These are phyloP conservation scores for Coelopa pilipes DNA, from an alignment of 2,888 invertebrate genomes.

Conservation along the genomic window DNA sequence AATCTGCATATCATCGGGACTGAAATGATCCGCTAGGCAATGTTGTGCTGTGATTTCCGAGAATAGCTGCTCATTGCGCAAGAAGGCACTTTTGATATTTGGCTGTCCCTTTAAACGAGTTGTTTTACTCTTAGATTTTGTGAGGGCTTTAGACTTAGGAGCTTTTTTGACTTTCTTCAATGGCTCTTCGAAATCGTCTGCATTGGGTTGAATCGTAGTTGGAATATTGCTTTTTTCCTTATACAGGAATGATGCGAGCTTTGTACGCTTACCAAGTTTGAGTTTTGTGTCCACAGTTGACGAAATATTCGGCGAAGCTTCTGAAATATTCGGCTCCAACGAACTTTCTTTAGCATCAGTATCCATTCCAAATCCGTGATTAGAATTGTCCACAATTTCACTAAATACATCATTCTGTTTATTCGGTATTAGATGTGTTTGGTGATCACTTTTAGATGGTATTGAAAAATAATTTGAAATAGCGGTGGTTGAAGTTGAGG, in stretches of 20 bases:
- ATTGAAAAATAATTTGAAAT: slow-evolving; percentile 54
- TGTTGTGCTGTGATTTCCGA: slow-evolving; percentile 62
- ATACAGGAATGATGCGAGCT: slow-evolving; percentile 47
- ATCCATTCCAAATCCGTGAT: too few relatives aligned
- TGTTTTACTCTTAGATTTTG: slow-evolving; percentile 36
- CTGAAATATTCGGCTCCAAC: neutral
- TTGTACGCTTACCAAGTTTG: slow-evolving; percentile 43
- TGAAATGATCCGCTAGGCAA: slow-evolving; percentile 68
- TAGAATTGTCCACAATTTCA: too few relatives aligned
- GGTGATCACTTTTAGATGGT: slow-evolving; percentile 38
- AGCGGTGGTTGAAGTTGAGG: slow-evolving; percentile 31
- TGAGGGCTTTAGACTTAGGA: slow-evolving; percentile 39
- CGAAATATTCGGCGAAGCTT: neutral
- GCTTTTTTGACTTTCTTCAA: slow-evolving; percentile 52
- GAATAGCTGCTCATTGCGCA: slow-evolving; percentile 62
- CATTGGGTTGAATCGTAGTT: slow-evolving; percentile 12
- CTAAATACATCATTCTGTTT: too few relatives aligned
- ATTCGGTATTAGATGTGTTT: too few relatives aligned
- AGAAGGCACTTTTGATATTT: slow-evolving; percentile 59
- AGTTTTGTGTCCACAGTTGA: neutral
- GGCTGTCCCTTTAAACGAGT: slow-evolving; percentile 53
- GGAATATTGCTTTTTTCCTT: slow-evolving; percentile 38
- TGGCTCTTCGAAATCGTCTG: slow-evolving; percentile 48
- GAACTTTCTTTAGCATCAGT: too few relatives aligned
- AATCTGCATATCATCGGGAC: slow-evolving; percentile 75